Percentiles rank a stretch among this genome's conserved stretches.
These are phyloP conservation scores for Diloba caeruleocephala DNA, from an alignment of 2,888 invertebrate species.

Conservation along the genomic window DNA sequence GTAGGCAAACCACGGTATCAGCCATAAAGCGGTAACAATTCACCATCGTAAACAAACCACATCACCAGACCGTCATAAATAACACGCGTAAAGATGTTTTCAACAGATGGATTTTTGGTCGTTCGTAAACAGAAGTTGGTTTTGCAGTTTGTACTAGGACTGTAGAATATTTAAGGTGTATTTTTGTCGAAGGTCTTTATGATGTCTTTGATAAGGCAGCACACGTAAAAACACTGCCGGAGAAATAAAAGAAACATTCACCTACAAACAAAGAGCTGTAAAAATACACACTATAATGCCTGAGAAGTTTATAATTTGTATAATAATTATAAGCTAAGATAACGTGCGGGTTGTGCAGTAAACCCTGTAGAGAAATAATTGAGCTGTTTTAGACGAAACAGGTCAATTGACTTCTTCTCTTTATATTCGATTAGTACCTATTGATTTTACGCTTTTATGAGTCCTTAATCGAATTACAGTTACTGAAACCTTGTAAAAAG, in stretches of 20 bases:
- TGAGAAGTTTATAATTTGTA: too few relatives aligned
- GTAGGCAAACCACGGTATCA: conserved; percentile 49
- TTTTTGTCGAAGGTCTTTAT: conserved; percentile 12
- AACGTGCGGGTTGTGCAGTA: conserved; percentile 14
- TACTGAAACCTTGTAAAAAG: too few relatives aligned
- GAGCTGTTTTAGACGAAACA: conserved; percentile 13
- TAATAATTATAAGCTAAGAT: too few relatives aligned
- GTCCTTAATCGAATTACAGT: conserved; percentile 2
- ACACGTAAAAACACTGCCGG: too few relatives aligned
- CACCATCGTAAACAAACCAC: conserved; percentile 69
- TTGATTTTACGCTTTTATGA: conserved; percentile 8
- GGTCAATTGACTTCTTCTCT: conserved; percentile 12
- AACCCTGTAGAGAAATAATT: conserved; percentile 12
- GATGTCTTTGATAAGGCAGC: background rate
- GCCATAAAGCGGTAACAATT: conserved; percentile 65
- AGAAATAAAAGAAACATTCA: too few relatives aligned
- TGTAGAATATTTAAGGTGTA: conserved; percentile 14
- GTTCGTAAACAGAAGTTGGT: conserved; percentile 35
- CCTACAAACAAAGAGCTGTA: too few relatives aligned
- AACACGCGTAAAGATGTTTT: conserved; percentile 62
- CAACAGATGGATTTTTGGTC: conserved; percentile 51
- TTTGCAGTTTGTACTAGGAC: conserved; percentile 28
- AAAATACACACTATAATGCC: too few relatives aligned
- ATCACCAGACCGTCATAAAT: conserved; percentile 60
- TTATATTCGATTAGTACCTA: conserved; percentile 26